Base-by-base conservation (phyloP, 2,113 vertebrate species). In the Scomber japonicus region DNA sequence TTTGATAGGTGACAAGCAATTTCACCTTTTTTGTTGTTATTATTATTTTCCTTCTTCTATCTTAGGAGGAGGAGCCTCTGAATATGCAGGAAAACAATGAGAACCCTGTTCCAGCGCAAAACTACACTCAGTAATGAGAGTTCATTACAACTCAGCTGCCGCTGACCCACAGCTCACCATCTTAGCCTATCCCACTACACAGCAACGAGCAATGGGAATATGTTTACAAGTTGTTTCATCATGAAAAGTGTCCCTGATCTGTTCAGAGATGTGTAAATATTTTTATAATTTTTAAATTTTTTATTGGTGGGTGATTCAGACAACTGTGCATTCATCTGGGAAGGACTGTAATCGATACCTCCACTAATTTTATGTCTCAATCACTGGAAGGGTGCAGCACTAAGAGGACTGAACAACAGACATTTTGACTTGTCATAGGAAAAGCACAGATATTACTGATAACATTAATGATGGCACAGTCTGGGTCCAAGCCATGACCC, bases 151-250 rank as follows among this genome's bases (percentile, higher is more conserved):
- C 53, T 71, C 59, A 14, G 30, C 44, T 44, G 35, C n/a, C 27
- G 51, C 45, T 10, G 15, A 19, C 45, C 63, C 65, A 59, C 56
- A 45, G 40, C 49, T 56, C 56, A 17, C 51, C 55, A 46, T 44
- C 40, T 64, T 27, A 16, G 61, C 72, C 55, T 53, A 13, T 65
- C 16, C 30, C 48, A 46, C 44, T 2, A 48, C 2, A 75, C 72
- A 57, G 69, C 51, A 53, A 11, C 4, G 5, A 69, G 14, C 66
- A 40, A 40, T 79, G 73, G 21, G 21, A 44, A 82, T 64, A 72
- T 81, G 79, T 91, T 92, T 89, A 88, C 85, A 89, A 21, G 48
- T 30, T 65, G 30, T 72, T 75, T 90, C 61, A 30, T 62, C 68
- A 57, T 56, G 17, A 27, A 82, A 51, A 44, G 11, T 50, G 46